phyloP scores from a whole-genome alignment of 2,113 vertebrate species.

The cattle (Bos taurus) region DNA sequence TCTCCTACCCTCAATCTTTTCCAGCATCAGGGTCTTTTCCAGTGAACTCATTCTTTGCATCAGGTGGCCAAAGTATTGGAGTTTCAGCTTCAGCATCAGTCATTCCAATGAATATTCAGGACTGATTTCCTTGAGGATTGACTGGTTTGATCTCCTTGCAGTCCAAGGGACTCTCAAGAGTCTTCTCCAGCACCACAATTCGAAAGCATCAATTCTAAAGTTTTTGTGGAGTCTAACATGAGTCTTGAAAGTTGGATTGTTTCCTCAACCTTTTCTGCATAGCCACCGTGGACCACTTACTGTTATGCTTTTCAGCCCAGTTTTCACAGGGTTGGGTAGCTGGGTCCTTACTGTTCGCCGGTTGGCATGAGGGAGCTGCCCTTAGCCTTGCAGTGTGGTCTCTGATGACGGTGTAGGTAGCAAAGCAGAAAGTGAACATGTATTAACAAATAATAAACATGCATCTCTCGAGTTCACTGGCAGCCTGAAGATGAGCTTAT shows the following conservation, averaged over 20 bases:
- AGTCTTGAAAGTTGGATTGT: conserved; percentile 42
- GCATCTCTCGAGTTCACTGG: conserved; percentile 75
- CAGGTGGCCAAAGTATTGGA: not conserved
- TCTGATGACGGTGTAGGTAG: conserved; percentile 29
- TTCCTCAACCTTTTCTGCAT: conserved; percentile 26
- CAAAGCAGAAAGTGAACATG: conserved; percentile 57
- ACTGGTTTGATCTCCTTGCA: not conserved
- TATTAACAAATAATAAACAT: conserved; percentile 80
- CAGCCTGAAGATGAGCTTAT: conserved; percentile 74
- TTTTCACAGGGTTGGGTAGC: conserved; percentile 17
- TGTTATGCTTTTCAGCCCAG: conserved; percentile 16
- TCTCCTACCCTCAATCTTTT: not conserved
- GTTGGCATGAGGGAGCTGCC: not conserved
- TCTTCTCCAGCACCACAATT: not conserved
- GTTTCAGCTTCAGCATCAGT: not conserved
- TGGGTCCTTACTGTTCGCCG: conserved; percentile 15
- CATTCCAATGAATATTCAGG: not conserved
- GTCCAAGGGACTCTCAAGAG: not conserved
- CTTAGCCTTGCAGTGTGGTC: conserved; percentile 21
- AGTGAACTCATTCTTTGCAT: not conserved
- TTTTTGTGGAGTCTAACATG: conserved; percentile 58
- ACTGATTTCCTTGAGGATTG: not conserved
- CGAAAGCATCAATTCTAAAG: not conserved
- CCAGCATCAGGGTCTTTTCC: not conserved
- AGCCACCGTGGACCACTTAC: not conserved